Conservation (phyloP, 1,140 invertebrate genomes). For the Hyles vespertilio region DNA sequence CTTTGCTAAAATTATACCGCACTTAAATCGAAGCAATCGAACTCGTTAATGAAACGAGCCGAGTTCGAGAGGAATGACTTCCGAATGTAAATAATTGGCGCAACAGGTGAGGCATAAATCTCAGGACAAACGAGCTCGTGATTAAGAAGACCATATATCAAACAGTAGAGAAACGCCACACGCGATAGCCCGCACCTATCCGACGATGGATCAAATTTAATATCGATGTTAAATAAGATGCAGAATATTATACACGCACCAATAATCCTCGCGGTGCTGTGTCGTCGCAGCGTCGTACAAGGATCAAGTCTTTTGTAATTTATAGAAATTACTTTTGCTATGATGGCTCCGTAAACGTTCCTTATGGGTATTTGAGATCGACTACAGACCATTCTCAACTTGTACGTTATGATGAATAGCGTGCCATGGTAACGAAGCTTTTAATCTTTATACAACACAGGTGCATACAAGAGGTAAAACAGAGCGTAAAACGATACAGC, state of each 20-base stretch:
- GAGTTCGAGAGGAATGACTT: conserved; percentile 43
- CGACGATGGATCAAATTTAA: conserved; percentile 23
- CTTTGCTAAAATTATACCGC: background rate
- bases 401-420: no score
- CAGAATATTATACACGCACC: conserved; percentile 6
- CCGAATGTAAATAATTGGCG: conserved; percentile 63
- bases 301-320: background rate
- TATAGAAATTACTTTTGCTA: background rate
- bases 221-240: conserved; percentile 27
- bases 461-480: no score
- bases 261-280: conserved; percentile 10
- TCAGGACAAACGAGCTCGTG: conserved; percentile 47
- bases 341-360: no score
- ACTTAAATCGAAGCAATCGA: conserved; percentile 11
- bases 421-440: no score
- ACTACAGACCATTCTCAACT: no score
- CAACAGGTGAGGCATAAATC: conserved; percentile 64
- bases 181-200: conserved; percentile 40
- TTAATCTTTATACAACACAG: no score
- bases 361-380: no score
- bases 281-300: background rate
- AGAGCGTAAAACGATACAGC: no score
- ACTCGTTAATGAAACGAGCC: conserved; percentile 35
- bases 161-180: conserved; percentile 38
- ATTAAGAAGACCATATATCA: conserved; percentile 63